phyloP scores from a whole-genome alignment of 2,797 vertebrate species.

The Rousettus madagascariensis region DNA sequence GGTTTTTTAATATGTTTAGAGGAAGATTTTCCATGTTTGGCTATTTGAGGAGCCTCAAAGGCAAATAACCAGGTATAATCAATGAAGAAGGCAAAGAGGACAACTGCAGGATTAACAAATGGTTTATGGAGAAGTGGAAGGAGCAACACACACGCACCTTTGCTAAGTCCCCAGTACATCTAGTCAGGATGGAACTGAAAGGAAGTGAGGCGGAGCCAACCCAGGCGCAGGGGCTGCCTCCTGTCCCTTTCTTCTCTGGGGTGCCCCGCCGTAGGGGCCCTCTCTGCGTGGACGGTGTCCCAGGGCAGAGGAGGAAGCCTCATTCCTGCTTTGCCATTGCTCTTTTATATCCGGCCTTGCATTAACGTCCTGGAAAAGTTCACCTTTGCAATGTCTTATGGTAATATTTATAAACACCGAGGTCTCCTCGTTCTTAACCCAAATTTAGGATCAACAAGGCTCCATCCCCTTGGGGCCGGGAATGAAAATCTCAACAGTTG shows the following conservation, averaged over 20 bases:
- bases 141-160: neutral
- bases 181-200: neutral
- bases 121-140: neutral
- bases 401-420: neutral
- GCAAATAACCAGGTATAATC: neutral
- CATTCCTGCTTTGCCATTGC: neutral
- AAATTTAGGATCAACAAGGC: neutral
- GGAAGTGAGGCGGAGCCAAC: neutral
- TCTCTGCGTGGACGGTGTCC: neutral
- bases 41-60: neutral
- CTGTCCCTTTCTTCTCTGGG: accelerated
- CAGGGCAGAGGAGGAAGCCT: neutral
- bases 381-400: neutral
- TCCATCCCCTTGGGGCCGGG: neutral
- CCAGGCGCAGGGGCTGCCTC: neutral
- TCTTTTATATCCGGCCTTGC: neutral
- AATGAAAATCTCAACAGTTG: neutral
- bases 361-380: neutral
- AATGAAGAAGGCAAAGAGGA: neutral
- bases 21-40: neutral
- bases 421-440: neutral
- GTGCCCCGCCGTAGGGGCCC: accelerated
- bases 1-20: neutral
- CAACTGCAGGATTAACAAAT: neutral
- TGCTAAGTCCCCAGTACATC: neutral